Base-by-base conservation (phyloP, 2,797 vertebrate genomes). In the Tarsius wallacei region DNA sequence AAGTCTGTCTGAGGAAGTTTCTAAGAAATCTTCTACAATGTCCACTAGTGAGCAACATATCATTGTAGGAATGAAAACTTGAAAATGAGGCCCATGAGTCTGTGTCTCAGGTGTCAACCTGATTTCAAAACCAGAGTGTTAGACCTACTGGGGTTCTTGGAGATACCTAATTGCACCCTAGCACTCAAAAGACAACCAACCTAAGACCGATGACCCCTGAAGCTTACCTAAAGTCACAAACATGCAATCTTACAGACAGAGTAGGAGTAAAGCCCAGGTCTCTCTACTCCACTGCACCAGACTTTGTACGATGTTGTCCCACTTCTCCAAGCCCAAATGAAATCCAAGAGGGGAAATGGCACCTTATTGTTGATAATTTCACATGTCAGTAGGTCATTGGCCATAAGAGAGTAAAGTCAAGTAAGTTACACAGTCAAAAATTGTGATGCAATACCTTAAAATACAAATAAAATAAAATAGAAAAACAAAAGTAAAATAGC, bases 391-490 rank as follows among this genome's bases (percentile, higher is more conserved):
- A 68, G 53, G 13, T 17, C 24, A 6, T 42, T 87, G 21, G 14
- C n/a, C 49, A 24, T 94, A 71, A 87, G 80, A 93, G 57, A 88
- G 0, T 11, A 7, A 68, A 78, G 21, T 84, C 12, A 87, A n/a
- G 13, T 82, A 94, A 85, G 14, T 53, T 22, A 81, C 16, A 19
- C 3, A 85, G 36, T 7, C 55, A 84, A 87, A 77, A 77, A 88
- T 17, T 24, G 6, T 53, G 53, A 70, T 70, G 42, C 17, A 77
- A 68, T 21, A 33, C 24, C 16, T 12, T 68, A 90, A 78, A 59
- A 19, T 33, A 97, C 77, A 63, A 80, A 76, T 71, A 76, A 70
- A 93, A 83, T 80, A 59, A 95, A 91, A 91, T 17, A 89, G 1
- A 12, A 51, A 95, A 31, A 6, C 42, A 42, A 42, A 42, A 42